Evolutionary conservation across 2,888 invertebrate species (phyloP), one percentile per base, ranked within the genome.

Genomic region (Pheosia tremula): DNA sequence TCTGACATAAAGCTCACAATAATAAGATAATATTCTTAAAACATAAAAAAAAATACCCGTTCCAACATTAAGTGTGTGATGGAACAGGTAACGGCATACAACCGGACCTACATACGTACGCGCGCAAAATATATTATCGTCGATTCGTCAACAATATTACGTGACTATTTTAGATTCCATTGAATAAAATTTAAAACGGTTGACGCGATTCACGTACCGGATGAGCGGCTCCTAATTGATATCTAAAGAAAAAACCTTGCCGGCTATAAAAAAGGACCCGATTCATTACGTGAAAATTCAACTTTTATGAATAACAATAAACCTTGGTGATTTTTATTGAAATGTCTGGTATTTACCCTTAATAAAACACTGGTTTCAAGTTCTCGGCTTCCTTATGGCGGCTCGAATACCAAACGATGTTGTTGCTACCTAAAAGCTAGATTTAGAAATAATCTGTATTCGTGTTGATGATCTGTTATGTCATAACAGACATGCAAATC

Each of bases 101-200:
- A 71, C 76, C 82, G 79, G 79, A 83, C 80, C 73, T 77, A 77
- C 66, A 74, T 70, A 69, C 61, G 73, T 72, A 80, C 85, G 85
- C 78, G 81, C 69, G 71, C 67, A 72, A 79, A 79, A 80, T 84
- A 59, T 70, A 68, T 66, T 78, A 80, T 75, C 67, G 63, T 67
- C 63, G 65, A 68, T 62, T 70, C 65, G 73, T 67, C 68, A 67
- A 72, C 70, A 71, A 67, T 61, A 74, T 81, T 84, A 85, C 84
- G 82, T 84, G 84, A 75, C 69, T 68, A 73, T 79, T 80, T 77
- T 73, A 76, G 80, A 80, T 81, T 74, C 69, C 66, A 75, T 72
- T 71, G 58, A 68, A 69, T 73, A 74, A 76, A 67, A 59, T 36
- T 66, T 74, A 70, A 78, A 80, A 77, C 60, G 57, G 67, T 71